These are phyloP conservation scores for Artibeus jamaicensis DNA, from an alignment of 2,797 vertebrate species.

Conservation along the genomic window DNA sequence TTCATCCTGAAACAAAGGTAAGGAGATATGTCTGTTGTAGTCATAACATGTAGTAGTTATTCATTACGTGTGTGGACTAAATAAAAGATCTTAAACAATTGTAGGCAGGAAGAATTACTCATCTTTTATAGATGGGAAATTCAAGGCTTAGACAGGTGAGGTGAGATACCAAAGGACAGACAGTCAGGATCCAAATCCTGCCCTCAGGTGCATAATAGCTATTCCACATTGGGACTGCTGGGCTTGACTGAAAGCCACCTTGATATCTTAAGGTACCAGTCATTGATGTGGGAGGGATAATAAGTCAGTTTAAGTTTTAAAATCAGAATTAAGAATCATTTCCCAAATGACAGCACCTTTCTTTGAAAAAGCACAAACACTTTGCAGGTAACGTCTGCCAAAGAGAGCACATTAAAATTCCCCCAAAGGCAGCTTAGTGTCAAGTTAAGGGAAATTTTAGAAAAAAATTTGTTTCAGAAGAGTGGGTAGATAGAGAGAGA, in stretches of 20 bases:
- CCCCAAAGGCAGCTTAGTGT: background rate
- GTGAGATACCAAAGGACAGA: background rate
- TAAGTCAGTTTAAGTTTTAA: constrained; percentile 29
- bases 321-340: constrained; percentile 36
- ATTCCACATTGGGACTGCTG: background rate
- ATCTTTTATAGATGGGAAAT: background rate
- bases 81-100: background rate
- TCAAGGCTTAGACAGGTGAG: background rate
- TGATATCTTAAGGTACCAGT: background rate
- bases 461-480: constrained; percentile 2
- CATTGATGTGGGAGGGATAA: background rate
- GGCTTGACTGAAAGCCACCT: background rate
- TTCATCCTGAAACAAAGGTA: background rate
- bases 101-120: background rate
- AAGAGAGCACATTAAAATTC: background rate
- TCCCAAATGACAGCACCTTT: background rate
- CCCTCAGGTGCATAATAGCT: background rate
- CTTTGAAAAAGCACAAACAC: background rate
- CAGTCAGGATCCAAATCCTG: background rate
- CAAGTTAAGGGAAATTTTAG: constrained; percentile 1
- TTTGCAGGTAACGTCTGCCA: constrained; percentile 15
- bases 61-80: background rate
- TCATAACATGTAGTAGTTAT: background rate
- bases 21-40: background rate
- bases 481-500: background rate